Conservation (phyloP, 2,888 invertebrate species). For the Lycia hirtaria region DNA sequence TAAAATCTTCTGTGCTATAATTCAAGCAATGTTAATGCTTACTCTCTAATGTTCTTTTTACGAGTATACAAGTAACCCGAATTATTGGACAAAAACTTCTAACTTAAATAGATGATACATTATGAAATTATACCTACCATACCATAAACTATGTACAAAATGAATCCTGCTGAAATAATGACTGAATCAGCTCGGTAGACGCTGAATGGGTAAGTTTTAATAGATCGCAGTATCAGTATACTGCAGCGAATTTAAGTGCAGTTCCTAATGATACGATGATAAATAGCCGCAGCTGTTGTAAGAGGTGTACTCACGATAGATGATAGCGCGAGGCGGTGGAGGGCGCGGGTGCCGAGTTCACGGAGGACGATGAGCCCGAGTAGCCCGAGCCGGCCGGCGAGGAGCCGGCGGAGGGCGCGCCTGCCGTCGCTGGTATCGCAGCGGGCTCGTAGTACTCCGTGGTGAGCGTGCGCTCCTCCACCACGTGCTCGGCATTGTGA, state of each 20-base stretch:
- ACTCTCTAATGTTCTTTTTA: too few species aligned
- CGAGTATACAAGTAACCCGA: too few species aligned
- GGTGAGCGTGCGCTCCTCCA: constrained; percentile 94
- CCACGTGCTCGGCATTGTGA: constrained; percentile 94
- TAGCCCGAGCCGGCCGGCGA: constrained; percentile 86
- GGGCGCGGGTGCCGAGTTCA: constrained; percentile 79
- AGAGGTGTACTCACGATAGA: constrained; percentile 72
- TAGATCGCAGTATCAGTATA: neutral
- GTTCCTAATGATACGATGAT: constrained; percentile 36
- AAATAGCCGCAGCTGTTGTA: constrained; percentile 13
- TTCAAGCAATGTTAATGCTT: too few species aligned
- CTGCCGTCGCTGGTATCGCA: constrained; percentile 87
- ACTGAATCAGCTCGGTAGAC: too few species aligned
- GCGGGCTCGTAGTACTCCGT: constrained; percentile 97
- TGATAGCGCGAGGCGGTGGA: constrained; percentile 76
- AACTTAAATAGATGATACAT: too few species aligned
- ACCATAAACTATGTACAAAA: too few species aligned
- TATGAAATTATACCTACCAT: too few species aligned
- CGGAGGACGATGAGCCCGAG: constrained; percentile 87
- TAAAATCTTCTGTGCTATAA: too few species aligned
- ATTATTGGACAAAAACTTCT: too few species aligned
- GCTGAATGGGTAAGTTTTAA: too few species aligned
- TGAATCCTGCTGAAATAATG: too few species aligned
- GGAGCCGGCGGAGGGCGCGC: constrained; percentile 83
- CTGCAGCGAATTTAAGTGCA: neutral